A percentile compares a stretch with the other conserved stretches of the same genome.
These are phyloP conservation scores for Pseudocheirus occidentalis DNA, from an alignment of 2,797 vertebrate genomes.

Conservation along the genomic window DNA sequence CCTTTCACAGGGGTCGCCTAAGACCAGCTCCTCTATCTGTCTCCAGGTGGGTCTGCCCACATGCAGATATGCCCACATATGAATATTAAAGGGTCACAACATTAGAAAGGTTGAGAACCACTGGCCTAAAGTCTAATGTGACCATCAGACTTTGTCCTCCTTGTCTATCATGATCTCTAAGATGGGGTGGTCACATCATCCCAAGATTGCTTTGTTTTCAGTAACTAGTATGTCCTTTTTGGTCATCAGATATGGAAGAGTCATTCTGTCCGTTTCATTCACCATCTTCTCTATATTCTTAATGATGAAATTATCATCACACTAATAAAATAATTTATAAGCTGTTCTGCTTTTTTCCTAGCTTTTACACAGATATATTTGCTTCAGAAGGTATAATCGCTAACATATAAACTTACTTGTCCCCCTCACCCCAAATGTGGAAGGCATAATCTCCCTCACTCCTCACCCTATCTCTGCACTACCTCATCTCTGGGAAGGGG, in stretches of 20 bases:
- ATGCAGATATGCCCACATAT: no score
- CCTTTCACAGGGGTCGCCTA: no score
- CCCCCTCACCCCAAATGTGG: neutral
- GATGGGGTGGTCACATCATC: neutral
- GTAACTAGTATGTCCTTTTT: neutral
- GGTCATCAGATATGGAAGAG: neutral
- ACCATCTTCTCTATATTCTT: neutral
- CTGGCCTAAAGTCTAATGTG: neutral
- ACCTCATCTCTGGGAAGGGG: neutral
- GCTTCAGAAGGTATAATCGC: neutral
- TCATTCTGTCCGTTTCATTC: neutral
- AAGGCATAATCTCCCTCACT: neutral
- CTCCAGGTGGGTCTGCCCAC: no score
- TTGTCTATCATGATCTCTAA: neutral
- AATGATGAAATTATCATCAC: neutral
- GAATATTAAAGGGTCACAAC: no score
- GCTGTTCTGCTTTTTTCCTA: neutral
- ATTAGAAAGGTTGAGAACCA: no score
- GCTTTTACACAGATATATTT: neutral
- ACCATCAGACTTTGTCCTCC: neutral
- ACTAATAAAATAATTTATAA: neutral
- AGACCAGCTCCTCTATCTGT: no score
- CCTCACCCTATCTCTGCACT: neutral
- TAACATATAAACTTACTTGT: neutral
- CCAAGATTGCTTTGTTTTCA: neutral